Conservation (phyloP, 1,140 invertebrate genomes). For the Euura saliciscinereae region DNA sequence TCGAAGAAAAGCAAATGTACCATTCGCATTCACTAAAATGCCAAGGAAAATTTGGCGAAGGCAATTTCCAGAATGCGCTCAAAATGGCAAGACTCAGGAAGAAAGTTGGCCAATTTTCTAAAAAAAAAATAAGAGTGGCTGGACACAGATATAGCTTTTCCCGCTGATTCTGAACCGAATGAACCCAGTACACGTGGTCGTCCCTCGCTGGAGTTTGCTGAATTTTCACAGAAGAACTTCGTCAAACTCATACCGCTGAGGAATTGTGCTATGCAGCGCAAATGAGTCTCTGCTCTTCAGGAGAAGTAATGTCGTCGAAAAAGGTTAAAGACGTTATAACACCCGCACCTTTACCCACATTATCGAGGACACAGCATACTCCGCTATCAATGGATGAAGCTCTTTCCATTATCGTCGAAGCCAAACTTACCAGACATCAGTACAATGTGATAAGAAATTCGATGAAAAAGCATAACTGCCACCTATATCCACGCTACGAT, state of each 20-base stretch:
- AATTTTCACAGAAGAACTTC: slow-evolving; percentile 18
- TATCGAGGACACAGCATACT: background rate
- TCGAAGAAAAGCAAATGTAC: no score
- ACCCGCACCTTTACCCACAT: background rate
- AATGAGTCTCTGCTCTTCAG: slow-evolving; percentile 14
- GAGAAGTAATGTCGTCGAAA: slow-evolving; percentile 27
- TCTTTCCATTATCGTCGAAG: slow-evolving; percentile 11
- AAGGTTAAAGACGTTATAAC: slow-evolving; percentile 17
- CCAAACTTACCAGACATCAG: no score
- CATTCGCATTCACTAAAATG: no score
- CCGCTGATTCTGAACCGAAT: slow-evolving; percentile 16
- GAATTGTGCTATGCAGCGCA: slow-evolving; percentile 32
- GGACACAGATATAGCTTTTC: no score
- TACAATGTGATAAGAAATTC: no score
- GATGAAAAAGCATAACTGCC: no score
- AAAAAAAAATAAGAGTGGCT: background rate
- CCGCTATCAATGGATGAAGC: slow-evolving; percentile 15
- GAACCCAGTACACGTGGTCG: slow-evolving; percentile 21
- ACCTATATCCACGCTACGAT: no score
- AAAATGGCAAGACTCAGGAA: no score
- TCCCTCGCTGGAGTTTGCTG: slow-evolving; percentile 26
- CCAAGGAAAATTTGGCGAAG: no score
- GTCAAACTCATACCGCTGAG: slow-evolving; percentile 9
- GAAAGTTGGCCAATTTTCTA: no score
- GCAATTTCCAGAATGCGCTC: no score